Conservation (phyloP, 2,888 invertebrate genomes). For the Hanleya hanleyi region DNA sequence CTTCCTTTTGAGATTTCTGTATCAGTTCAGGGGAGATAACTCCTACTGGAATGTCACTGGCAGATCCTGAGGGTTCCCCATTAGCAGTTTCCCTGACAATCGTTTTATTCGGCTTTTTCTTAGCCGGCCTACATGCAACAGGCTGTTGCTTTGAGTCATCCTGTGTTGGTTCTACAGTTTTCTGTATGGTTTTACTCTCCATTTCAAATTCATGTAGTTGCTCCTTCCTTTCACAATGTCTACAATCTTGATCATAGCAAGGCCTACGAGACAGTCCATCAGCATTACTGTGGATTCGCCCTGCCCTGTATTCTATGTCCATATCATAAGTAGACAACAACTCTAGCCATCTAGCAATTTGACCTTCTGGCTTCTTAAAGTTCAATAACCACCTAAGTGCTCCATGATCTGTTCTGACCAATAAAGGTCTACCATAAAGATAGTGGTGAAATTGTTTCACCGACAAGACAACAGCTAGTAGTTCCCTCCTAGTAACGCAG, state of each 20-base stretch:
- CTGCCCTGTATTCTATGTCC: conserved; percentile 20
- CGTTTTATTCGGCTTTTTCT: too few species aligned
- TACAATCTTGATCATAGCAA: too few species aligned
- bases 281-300: conserved; percentile 28
- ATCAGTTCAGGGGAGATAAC: too few species aligned
- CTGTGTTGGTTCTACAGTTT: too few species aligned
- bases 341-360: conserved; percentile 36
- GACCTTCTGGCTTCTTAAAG: conserved; percentile 32
- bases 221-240: not conserved
- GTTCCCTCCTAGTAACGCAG: conserved; percentile 29
- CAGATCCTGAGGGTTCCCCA: too few species aligned
- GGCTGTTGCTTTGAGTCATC: too few species aligned
- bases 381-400: conserved; percentile 34
- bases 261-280: conserved; percentile 31
- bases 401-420: conserved; percentile 37
- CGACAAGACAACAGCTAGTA: conserved; percentile 30
- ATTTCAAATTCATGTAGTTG: too few species aligned
- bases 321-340: conserved; percentile 24
- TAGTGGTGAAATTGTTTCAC: conserved; percentile 32
- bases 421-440: conserved; percentile 27
- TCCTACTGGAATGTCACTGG: too few species aligned
- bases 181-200: too few species aligned
- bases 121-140: too few species aligned
- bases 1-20: too few species aligned
- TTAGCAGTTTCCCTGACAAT: too few species aligned